phyloP scores from a whole-genome alignment of 2,113 vertebrate genomes.

The Tor tambroides region DNA sequence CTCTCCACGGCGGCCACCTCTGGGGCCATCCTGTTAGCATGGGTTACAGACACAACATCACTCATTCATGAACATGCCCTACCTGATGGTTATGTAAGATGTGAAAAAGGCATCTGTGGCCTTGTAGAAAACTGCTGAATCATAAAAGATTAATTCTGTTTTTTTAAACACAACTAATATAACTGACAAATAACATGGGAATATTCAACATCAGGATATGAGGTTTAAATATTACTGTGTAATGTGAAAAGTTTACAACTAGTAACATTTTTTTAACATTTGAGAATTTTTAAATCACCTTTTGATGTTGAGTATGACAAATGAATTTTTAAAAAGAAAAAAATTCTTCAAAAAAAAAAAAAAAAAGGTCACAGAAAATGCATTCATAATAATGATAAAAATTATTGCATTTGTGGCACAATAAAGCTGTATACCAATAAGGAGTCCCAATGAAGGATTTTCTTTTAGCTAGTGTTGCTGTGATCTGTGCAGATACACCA shows the following conservation, averaged over 20 bases:
- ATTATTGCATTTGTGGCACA: not conserved
- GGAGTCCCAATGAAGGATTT: constrained; percentile 61
- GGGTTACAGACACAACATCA: constrained; percentile 16
- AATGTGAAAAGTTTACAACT: too few relatives aligned
- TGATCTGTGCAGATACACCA: constrained; percentile 60
- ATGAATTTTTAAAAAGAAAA: not conserved
- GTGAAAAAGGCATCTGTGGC: not conserved
- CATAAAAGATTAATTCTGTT: not conserved
- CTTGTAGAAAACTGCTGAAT: not conserved
- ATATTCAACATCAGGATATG: not conserved
- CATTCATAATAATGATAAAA: not conserved
- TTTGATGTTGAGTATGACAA: not conserved
- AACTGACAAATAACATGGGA: not conserved
- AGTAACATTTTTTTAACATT: not conserved
- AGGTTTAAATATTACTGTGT: too few relatives aligned
- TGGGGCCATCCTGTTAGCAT: constrained; percentile 54
- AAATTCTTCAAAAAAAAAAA: too few relatives aligned
- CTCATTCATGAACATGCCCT: not conserved
- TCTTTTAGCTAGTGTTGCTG: constrained; percentile 57
- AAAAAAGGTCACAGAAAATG: not conserved
- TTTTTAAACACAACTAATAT: too few relatives aligned
- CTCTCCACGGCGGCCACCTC: constrained; percentile 58
- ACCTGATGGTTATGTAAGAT: not conserved
- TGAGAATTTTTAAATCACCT: too few relatives aligned
- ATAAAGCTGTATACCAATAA: constrained; percentile 50